Conservation (phyloP, 2,113 vertebrate species). For the Prunella fulvescens region DNA sequence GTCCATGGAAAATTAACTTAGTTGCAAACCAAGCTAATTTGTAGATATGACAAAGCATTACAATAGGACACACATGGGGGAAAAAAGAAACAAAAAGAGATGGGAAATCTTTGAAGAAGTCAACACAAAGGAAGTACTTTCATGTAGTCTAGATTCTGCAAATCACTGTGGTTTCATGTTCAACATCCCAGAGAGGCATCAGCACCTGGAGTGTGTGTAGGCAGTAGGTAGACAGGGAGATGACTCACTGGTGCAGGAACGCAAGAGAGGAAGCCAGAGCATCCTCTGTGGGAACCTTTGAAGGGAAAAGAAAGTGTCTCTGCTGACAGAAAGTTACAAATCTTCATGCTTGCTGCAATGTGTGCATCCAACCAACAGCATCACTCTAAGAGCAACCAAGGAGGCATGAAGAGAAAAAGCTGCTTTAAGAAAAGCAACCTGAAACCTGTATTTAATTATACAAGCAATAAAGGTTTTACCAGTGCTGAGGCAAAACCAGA, state of each 20-base stretch:
- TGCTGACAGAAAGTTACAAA: background rate
- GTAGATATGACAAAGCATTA: background rate
- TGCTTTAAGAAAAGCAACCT: background rate
- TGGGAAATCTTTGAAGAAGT: background rate
- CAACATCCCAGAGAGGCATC: background rate
- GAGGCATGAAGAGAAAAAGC: background rate
- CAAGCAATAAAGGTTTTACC: background rate
- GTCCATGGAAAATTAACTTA: background rate
- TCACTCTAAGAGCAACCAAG: background rate
- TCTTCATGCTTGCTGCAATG: background rate
- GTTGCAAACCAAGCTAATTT: background rate
- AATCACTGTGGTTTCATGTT: background rate
- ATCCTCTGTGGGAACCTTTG: background rate
- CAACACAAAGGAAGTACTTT: background rate
- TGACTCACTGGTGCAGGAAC: slow-evolving; percentile 1
- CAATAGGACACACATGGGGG: background rate
- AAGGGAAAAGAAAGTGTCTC: background rate
- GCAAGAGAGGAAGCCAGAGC: background rate
- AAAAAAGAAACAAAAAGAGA: background rate
- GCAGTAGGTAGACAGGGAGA: slow-evolving; percentile 7
- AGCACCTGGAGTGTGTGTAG: background rate
- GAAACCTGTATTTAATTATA: background rate
- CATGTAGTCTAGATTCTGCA: background rate
- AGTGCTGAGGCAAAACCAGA: background rate
- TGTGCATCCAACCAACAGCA: background rate